These are phyloP conservation scores for Drosophila paracracens DNA, from an alignment of 2,888 invertebrate genomes.

Conservation along the genomic window DNA sequence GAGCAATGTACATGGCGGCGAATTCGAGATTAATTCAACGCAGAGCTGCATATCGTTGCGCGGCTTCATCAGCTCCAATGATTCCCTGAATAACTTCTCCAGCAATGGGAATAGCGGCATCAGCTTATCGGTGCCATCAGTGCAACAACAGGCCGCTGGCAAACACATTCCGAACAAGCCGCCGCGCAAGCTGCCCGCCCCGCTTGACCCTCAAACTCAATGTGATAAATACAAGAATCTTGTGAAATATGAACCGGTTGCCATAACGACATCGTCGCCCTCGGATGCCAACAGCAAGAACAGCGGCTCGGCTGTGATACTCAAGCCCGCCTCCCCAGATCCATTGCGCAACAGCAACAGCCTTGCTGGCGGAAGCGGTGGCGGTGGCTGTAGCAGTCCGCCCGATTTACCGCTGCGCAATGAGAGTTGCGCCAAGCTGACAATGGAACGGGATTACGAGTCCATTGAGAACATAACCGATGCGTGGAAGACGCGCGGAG, in stretches of 20 bases:
- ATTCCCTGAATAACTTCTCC: constrained; percentile 82
- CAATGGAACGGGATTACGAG: constrained; percentile 87
- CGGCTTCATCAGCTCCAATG: constrained; percentile 83
- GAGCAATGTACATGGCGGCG: constrained; percentile 77
- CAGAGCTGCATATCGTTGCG: constrained; percentile 82
- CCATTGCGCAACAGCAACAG: constrained; percentile 5
- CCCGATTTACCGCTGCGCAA: constrained; percentile 82
- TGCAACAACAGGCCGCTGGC: constrained; percentile 20
- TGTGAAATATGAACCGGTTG: constrained; percentile 84
- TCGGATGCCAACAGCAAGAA: constrained; percentile 77
- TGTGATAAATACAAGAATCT: constrained; percentile 83
- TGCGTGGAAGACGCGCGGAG: constrained; percentile 93
- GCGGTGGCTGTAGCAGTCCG: constrained; percentile 38
- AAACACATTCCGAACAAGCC: constrained; percentile 84
- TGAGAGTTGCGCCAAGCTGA: constrained; percentile 69
- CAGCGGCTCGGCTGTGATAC: constrained; percentile 81
- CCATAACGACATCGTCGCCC: constrained; percentile 82
- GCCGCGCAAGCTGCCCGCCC: constrained; percentile 81
- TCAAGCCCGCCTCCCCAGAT: constrained; percentile 82
- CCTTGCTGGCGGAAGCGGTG: not conserved
- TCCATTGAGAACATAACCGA: constrained; percentile 91
- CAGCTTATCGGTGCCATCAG: constrained; percentile 38
- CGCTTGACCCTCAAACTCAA: constrained; percentile 60
- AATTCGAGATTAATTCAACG: constrained; percentile 83
- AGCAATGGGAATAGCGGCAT: constrained; percentile 53